Conservation (phyloP, 2,113 vertebrate species). For the Hippocampus abdominalis region DNA sequence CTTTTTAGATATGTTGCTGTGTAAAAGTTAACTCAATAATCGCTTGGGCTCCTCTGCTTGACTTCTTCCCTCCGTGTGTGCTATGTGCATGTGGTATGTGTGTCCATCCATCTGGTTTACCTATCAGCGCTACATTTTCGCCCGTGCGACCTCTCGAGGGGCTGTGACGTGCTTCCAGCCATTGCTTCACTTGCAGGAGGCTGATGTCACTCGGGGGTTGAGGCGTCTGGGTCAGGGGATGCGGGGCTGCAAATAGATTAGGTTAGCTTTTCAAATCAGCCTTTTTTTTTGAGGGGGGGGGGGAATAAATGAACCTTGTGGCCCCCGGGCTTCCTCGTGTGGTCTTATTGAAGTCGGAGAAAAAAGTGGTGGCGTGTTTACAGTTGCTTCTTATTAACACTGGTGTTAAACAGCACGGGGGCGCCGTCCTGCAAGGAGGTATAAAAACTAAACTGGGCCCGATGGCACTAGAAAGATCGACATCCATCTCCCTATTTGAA, state of each 20-base stretch:
- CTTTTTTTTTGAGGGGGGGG: not conserved
- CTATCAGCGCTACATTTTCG: conserved; percentile 43
- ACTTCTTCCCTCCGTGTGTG: conserved; percentile 1
- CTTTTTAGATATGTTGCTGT: not conserved
- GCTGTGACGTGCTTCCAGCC: conserved; percentile 44
- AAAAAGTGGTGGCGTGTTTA: conserved; percentile 59
- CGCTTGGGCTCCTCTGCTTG: not conserved
- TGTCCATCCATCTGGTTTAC: conserved; percentile 62
- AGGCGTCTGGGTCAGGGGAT: conserved; percentile 19
- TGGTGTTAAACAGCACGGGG: conserved; percentile 69
- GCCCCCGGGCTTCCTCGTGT: conserved; percentile 28
- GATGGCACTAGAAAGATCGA: conserved; percentile 3
- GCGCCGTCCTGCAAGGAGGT: conserved; percentile 28
- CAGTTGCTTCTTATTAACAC: conserved; percentile 68
- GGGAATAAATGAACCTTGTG: conserved; percentile 18
- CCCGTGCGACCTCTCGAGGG: conserved; percentile 36
- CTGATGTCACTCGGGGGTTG: conserved; percentile 50
- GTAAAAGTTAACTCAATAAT: not conserved
- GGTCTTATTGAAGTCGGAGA: conserved; percentile 9
- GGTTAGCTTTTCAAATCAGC: conserved; percentile 32
- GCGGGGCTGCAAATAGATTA: conserved; percentile 14
- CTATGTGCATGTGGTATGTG: conserved; percentile 22
- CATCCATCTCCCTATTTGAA: not conserved
- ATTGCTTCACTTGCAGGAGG: conserved; percentile 26
- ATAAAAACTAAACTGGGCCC: conserved; percentile 3